Percentiles rank a stretch among this genome's conserved stretches.
These are phyloP conservation scores for Octodon degus DNA, from an alignment of 2,113 vertebrate species.

Conservation along the genomic window DNA sequence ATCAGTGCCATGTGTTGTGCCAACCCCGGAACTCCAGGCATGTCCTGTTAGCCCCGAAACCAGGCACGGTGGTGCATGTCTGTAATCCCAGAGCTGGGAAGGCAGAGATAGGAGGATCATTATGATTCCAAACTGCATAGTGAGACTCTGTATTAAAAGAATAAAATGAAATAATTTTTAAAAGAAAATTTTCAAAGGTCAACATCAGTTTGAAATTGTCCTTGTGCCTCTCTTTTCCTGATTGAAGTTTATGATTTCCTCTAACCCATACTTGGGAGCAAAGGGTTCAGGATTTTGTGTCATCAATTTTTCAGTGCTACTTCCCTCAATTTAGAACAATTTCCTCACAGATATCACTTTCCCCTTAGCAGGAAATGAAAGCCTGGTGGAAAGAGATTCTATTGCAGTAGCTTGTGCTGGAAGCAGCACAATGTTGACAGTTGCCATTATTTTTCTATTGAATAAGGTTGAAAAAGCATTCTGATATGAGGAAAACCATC, in stretches of 20 bases:
- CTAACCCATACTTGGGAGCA: not conserved
- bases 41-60: no score
- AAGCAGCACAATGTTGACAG: not conserved
- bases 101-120: no score
- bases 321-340: not conserved
- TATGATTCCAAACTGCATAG: no score
- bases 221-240: not conserved
- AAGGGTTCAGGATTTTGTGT: not conserved
- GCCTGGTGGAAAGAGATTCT: not conserved
- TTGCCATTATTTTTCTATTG: not conserved
- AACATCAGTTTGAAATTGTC: not conserved
- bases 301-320: not conserved
- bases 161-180: no score
- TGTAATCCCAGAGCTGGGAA: no score
- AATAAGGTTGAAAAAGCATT: not conserved
- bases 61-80: no score
- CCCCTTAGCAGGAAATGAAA: slow-evolving; percentile 2
- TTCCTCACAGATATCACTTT: not conserved
- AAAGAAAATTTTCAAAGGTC: not conserved
- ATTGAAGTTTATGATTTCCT: not conserved
- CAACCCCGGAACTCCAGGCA: no score
- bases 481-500: not conserved
- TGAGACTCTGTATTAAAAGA: no score
- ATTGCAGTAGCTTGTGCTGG: not conserved
- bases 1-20: no score